Conservation (phyloP, 2,888 invertebrate species). For the Onchidella celtica region DNA sequence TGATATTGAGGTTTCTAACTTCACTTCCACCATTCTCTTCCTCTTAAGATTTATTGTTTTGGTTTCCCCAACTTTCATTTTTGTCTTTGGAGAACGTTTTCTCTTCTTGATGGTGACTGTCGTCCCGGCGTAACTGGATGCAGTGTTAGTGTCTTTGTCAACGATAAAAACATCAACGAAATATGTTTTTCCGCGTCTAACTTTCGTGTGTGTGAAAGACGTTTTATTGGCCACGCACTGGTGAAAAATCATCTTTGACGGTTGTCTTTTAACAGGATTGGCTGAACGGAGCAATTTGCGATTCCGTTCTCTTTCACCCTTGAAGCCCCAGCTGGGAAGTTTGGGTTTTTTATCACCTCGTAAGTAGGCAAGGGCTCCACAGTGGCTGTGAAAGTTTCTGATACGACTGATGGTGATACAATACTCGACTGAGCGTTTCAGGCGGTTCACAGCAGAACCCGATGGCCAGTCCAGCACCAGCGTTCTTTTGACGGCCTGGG, state of each 20-base stretch:
- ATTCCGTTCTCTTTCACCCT: constrained; percentile 66
- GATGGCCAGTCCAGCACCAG: constrained; percentile 42
- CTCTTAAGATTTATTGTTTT: constrained; percentile 56
- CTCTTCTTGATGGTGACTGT: constrained; percentile 61
- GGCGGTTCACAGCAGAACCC: constrained; percentile 28
- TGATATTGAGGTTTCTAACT: constrained; percentile 47
- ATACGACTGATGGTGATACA: constrained; percentile 82
- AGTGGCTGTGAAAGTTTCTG: constrained; percentile 81
- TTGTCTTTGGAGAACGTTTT: constrained; percentile 39
- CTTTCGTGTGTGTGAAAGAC: constrained; percentile 81
- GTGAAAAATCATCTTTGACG: constrained; percentile 74
- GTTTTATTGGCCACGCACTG: constrained; percentile 82
- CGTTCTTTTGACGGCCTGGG: constrained; percentile 46
- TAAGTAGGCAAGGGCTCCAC: constrained; percentile 81
- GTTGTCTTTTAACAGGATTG: constrained; percentile 61
- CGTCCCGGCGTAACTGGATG: constrained; percentile 81
- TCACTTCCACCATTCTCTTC: constrained; percentile 45
- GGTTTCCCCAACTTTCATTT: constrained; percentile 63
- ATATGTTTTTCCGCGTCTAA: constrained; percentile 81
- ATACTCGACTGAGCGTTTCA: constrained; percentile 75
- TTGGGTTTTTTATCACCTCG: constrained; percentile 75
- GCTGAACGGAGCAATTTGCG: constrained; percentile 58
- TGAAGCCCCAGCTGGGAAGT: constrained; percentile 74
- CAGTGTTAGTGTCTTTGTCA: constrained; percentile 82
- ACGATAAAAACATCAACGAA: constrained; percentile 83